Conservation (phyloP, 2,797 vertebrate genomes). For the Alectoris magna region DNA sequence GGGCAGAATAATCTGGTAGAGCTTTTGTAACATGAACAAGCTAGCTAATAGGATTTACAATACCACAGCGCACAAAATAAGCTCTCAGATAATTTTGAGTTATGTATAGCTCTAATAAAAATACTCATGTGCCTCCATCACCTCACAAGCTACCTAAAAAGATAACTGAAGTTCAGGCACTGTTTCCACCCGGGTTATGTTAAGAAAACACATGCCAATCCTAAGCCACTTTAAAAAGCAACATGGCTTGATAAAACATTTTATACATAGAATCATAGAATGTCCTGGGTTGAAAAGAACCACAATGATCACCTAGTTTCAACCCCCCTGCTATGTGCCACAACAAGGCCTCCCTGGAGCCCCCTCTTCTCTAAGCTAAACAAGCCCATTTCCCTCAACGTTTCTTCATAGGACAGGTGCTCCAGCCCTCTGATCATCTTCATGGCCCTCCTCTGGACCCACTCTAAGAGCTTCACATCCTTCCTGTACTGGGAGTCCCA, state of each 20-base stretch:
- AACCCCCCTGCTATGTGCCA: too few relatives aligned
- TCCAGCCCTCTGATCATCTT: too few relatives aligned
- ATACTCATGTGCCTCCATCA: not conserved
- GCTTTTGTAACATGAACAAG: not conserved
- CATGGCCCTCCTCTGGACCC: too few relatives aligned
- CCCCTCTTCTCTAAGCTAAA: too few relatives aligned
- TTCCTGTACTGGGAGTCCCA: too few relatives aligned
- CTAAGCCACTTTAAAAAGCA: not conserved
- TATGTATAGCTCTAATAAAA: not conserved
- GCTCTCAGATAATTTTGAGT: not conserved
- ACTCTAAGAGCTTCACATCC: too few relatives aligned
- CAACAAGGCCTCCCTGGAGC: too few relatives aligned
- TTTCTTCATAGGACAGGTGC: too few relatives aligned
- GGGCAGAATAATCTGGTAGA: not conserved
- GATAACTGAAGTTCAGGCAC: not conserved
- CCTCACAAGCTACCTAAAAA: not conserved
- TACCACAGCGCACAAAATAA: not conserved
- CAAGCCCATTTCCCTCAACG: too few relatives aligned
- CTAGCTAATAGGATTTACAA: not conserved
- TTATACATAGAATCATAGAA: not conserved
- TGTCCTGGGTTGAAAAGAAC: too few relatives aligned
- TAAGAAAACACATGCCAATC: not conserved
- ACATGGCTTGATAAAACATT: not conserved
- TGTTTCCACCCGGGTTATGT: fast-evolving
- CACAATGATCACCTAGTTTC: too few relatives aligned